Evolutionary conservation across 2,797 vertebrate species (phyloP).

Genomic region (Channa striata): DNA sequence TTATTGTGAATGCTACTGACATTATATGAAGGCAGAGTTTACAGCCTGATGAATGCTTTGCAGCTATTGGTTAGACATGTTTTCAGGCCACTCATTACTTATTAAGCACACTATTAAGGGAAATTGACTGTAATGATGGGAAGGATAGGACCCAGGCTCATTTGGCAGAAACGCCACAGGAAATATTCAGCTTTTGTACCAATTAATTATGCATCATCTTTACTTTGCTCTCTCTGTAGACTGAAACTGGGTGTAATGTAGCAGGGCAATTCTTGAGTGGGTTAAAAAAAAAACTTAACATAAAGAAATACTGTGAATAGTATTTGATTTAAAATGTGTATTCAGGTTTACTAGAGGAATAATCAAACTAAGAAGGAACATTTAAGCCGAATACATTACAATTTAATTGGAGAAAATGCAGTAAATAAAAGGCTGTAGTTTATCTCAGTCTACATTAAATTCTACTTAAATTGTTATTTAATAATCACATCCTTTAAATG

Average conservation of each 20-base stretch:
- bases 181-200: slow-evolving; percentile 68
- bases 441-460: not conserved
- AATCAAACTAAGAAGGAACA: not conserved
- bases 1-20: not conserved
- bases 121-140: slow-evolving; percentile 74
- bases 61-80: slow-evolving; percentile 43
- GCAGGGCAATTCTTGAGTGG: not conserved
- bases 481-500: not conserved
- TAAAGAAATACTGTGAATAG: not conserved
- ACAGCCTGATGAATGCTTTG: slow-evolving; percentile 2
- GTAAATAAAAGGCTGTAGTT: not conserved
- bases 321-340: not conserved
- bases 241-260: slow-evolving; percentile 17
- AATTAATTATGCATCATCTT: slow-evolving; percentile 76
- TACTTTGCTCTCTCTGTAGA: slow-evolving; percentile 54
- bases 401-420: too few relatives aligned
- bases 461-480: not conserved
- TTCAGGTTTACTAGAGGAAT: not conserved
- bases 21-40: not conserved
- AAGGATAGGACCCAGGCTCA: slow-evolving; percentile 61
- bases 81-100: slow-evolving; percentile 70
- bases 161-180: slow-evolving; percentile 70
- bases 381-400: not conserved
- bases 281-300: not conserved
- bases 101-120: slow-evolving; percentile 75